Conservation (phyloP, 1,140 invertebrate species). For the Diabrotica virgifera region DNA sequence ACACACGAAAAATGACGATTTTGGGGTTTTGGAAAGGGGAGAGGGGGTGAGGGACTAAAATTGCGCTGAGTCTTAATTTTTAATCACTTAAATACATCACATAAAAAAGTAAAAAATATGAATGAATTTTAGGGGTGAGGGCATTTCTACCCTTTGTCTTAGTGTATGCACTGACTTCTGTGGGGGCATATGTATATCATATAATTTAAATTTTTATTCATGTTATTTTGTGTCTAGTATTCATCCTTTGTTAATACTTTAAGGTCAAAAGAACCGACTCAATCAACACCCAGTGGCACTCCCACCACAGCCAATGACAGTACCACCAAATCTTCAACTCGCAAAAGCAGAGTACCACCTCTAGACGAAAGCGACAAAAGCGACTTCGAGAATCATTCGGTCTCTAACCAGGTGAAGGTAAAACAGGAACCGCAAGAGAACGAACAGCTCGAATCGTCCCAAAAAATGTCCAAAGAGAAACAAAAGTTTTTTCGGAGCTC, state of each 20-base stretch:
- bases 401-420: conserved; percentile 26
- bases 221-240: too few relatives aligned
- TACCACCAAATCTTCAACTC: conserved; percentile 23
- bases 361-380: conserved; percentile 38
- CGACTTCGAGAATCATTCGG: conserved; percentile 45
- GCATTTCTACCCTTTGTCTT: too few relatives aligned
- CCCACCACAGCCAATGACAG: conserved; percentile 27
- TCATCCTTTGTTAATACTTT: not conserved
- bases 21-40: too few relatives aligned
- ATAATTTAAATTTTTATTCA: too few relatives aligned
- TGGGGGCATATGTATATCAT: too few relatives aligned
- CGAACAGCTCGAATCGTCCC: conserved; percentile 62
- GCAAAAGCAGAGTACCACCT: conserved; percentile 20
- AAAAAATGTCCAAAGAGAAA: conserved; percentile 78
- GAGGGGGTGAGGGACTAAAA: too few relatives aligned
- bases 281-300: conserved; percentile 18
- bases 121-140: too few relatives aligned
- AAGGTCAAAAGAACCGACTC: not conserved
- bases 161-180: too few relatives aligned
- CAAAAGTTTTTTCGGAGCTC: conserved; percentile 80
- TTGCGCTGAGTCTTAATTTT: too few relatives aligned
- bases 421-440: conserved; percentile 24
- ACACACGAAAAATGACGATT: too few relatives aligned
- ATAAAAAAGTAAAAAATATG: too few relatives aligned
- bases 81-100: too few relatives aligned